Conservation (phyloP, 2,797 vertebrate genomes). For the Lithobates pipiens region DNA sequence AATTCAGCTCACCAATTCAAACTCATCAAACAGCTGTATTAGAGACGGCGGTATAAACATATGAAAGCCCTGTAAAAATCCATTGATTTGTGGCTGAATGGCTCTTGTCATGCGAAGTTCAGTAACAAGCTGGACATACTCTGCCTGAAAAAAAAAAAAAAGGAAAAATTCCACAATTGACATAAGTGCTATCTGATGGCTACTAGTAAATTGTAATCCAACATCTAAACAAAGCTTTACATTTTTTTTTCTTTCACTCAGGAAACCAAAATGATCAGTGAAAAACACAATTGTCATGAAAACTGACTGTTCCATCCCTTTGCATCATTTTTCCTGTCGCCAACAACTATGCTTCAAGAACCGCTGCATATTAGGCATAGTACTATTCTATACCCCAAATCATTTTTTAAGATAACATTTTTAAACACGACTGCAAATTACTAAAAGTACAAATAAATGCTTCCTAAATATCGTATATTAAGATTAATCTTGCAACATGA, state of each 20-base stretch:
- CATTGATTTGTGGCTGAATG: conserved; percentile 98
- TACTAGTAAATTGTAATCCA: conserved; percentile 31
- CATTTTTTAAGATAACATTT: conserved; percentile 40
- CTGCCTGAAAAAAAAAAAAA: conserved; percentile 80
- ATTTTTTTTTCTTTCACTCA: conserved; percentile 3
- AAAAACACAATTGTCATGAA: conserved; percentile 10
- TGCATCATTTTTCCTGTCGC: conserved; percentile 17
- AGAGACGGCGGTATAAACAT: conserved; percentile 96
- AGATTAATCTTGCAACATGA: not conserved
- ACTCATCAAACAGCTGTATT: conserved; percentile 98
- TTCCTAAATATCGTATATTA: conserved; percentile 35
- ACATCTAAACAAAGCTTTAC: conserved; percentile 10
- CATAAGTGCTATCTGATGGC: conserved; percentile 12
- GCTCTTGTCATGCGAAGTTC: conserved; percentile 98
- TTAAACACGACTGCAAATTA: conserved; percentile 48
- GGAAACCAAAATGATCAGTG: not conserved
- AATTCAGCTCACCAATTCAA: conserved; percentile 89
- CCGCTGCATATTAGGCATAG: conserved; percentile 11
- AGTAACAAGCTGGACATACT: conserved; percentile 98
- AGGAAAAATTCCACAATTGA: conserved; percentile 32
- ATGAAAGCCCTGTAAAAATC: conserved; percentile 96
- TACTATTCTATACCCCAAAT: conserved; percentile 22
- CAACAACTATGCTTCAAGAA: not conserved
- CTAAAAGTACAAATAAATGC: conserved; percentile 46
- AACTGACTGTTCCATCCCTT: not conserved